Base-by-base conservation (phyloP, 1,140 invertebrate genomes). In the Pseudomyrmex concolor region DNA sequence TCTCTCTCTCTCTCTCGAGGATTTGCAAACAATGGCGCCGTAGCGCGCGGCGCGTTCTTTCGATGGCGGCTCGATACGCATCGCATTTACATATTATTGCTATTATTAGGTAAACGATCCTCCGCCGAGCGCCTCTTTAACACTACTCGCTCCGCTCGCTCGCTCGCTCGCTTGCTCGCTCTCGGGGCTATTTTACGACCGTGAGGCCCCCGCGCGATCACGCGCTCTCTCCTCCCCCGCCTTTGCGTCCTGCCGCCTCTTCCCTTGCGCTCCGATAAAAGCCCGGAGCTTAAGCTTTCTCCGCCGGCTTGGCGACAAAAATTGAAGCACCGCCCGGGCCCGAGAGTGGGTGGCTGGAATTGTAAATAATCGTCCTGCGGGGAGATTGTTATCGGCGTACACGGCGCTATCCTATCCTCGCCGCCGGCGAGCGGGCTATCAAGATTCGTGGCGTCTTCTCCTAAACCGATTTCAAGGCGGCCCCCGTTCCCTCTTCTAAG, bases 11-110 rank as follows among this genome's bases (percentile, higher is more conserved):
- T 25, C 89, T 86, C 91, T 89, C 90, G 84, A 43, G 80, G 91
- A 93, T 94, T 93, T 93, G 93, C 93, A 94, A 93, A 94, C 93
- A 94, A 93, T 93, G 92, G 92, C 89, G 90, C 85, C 87, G 89
- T 89, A 92, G 89, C 87, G 85, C 87, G 87, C 87, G 87, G 90
- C 89, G 90, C 90, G 93, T 93, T 94, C 91, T 94, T 93, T 92
- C 92, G 93, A 94, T 93, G 91, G 92, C 91, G 91, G 90, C 90
- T 92, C 86, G 92, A 92, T 93, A 93, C 92, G 92, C 92, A 93
- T 93, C 93, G 91, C 91, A 94, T 94, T 94, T 93, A 94, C 93
- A 94, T 94, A 94, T 94, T 93, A 94, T 94, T 94, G 93, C 92
- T 94, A 93, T 94, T 94, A 94, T 94, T 94, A 94, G 92, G 93